Conservation (phyloP, 2,888 invertebrate genomes). For the Altica lythri region DNA sequence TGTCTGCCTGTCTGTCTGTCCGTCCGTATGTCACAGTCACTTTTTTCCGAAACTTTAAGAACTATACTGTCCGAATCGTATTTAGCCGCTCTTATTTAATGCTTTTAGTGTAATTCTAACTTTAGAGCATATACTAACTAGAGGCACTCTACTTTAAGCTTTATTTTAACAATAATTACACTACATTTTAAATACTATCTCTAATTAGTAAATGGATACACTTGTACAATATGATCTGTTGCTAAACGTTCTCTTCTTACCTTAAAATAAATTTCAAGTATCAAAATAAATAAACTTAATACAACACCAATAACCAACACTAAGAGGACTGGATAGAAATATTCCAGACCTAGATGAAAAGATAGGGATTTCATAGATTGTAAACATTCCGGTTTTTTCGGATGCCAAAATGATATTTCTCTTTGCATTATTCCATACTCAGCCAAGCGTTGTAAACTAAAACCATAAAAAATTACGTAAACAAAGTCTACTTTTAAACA, state of each 20-base stretch:
- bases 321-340: constrained; percentile 48
- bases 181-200: too few relatives aligned
- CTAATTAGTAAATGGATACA: constrained; percentile 11
- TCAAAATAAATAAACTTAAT: constrained; percentile 42
- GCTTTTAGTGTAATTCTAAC: too few relatives aligned
- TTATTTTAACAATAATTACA: too few relatives aligned
- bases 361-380: constrained; percentile 35
- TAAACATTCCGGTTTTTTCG: constrained; percentile 49
- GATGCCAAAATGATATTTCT: constrained; percentile 47
- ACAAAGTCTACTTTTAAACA: too few relatives aligned
- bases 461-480: constrained; percentile 28
- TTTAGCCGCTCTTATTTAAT: too few relatives aligned
- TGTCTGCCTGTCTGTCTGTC: too few relatives aligned
- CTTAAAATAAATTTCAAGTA: constrained; percentile 15
- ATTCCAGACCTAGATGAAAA: constrained; percentile 45
- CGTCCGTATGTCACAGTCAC: too few relatives aligned
- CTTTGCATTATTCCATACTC: constrained; percentile 48
- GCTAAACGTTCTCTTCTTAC: background rate
- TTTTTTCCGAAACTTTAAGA: too few relatives aligned
- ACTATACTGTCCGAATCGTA: too few relatives aligned
- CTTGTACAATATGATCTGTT: background rate
- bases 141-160: too few relatives aligned
- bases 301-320: constrained; percentile 43
- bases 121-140: too few relatives aligned
- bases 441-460: constrained; percentile 46